Evolutionary conservation across 2,113 vertebrate genomes (phyloP).

Genomic region (Leptobrachium leishanense): DNA sequence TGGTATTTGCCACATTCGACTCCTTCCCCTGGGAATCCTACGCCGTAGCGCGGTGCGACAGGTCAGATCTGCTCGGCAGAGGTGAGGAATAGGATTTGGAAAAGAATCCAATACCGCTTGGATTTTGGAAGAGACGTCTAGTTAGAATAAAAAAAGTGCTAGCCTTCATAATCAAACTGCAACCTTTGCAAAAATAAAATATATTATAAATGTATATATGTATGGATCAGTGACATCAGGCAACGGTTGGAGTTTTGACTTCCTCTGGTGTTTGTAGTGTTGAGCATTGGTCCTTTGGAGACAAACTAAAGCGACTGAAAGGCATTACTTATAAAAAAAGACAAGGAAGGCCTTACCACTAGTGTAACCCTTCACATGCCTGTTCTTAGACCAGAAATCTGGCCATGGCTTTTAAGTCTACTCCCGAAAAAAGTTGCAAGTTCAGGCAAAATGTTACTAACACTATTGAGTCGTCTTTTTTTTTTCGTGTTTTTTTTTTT

Average conservation of each 20-base stretch:
- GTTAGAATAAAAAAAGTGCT: constrained; percentile 23
- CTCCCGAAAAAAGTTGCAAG: constrained; percentile 69
- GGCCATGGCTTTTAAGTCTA: constrained; percentile 73
- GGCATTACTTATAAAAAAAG: constrained; percentile 61
- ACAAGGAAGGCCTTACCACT: constrained; percentile 56
- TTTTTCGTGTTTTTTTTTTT: constrained; percentile 45
- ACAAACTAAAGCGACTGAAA: constrained; percentile 39
- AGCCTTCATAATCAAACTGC: constrained; percentile 17
- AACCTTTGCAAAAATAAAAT: background rate
- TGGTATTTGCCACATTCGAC: constrained; percentile 9
- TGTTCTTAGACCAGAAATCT: constrained; percentile 73
- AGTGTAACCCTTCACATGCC: constrained; percentile 54
- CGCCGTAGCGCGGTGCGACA: background rate
- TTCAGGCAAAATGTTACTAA: constrained; percentile 64
- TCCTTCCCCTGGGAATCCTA: background rate
- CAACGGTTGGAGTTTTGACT: background rate
- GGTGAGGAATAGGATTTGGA: background rate
- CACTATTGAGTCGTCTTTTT: constrained; percentile 60
- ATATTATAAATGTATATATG: constrained; percentile 4
- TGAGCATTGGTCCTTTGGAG: constrained; percentile 46
- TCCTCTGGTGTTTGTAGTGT: constrained; percentile 39
- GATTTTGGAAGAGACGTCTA: constrained; percentile 18
- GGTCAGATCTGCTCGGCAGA: background rate
- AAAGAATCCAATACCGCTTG: background rate
- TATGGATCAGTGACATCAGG: constrained; percentile 15